Conservation (phyloP, 2,888 invertebrate species). For the Dasysyrphus albostriatus region DNA sequence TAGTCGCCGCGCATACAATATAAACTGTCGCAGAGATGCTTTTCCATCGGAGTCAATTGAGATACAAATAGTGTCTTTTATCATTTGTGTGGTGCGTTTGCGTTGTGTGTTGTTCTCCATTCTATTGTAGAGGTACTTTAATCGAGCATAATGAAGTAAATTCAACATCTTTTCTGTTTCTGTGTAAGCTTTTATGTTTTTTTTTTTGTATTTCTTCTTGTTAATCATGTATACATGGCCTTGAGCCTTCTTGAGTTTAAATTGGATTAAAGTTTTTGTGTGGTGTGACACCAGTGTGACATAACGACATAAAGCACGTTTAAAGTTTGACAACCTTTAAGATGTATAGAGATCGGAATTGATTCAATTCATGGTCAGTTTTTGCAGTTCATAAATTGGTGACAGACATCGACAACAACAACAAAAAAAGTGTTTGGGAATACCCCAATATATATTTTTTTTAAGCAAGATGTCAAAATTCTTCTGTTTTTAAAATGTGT, state of each 20-base stretch:
- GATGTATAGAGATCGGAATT: conserved; percentile 23
- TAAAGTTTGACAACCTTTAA: conserved; percentile 59
- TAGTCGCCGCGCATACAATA: conserved; percentile 53
- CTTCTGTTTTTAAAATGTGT: background rate
- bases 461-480: conserved; percentile 16
- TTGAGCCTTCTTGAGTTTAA: conserved; percentile 52
- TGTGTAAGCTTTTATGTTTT: conserved; percentile 17
- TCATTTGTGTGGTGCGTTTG: conserved; percentile 48
- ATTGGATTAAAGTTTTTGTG: conserved; percentile 50
- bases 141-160: conserved; percentile 57
- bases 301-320: conserved; percentile 53
- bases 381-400: conserved; percentile 13
- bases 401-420: background rate
- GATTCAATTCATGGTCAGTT: conserved; percentile 41
- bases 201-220: conserved; percentile 13
- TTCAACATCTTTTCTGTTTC: background rate
- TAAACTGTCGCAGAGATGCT: conserved; percentile 61
- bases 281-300: conserved; percentile 49
- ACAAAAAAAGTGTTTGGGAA: conserved; percentile 4
- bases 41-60: conserved; percentile 68
- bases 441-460: background rate
- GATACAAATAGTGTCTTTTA: conserved; percentile 47
- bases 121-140: background rate
- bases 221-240: conserved; percentile 50
- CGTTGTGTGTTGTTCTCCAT: conserved; percentile 27